A percentile compares a stretch with the other conserved stretches of the same genome.
These are phyloP conservation scores for Melanargia galathea DNA, from an alignment of 2,888 invertebrate genomes.

Conservation along the genomic window DNA sequence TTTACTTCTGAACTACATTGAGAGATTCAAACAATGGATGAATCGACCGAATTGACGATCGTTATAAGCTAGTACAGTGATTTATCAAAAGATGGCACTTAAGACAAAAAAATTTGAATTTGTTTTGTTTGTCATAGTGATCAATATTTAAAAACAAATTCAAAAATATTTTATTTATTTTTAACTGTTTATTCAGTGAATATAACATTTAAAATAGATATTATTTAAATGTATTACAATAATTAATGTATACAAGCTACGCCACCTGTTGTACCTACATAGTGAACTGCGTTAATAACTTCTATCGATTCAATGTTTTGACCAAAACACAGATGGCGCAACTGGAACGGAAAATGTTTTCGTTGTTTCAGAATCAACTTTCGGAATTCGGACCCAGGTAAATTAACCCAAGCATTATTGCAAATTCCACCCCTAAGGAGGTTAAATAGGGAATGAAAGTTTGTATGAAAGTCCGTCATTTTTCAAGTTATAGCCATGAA, in stretches of 20 bases:
- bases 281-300: not conserved
- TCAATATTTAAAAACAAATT: too few species aligned
- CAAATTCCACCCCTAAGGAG: too few species aligned
- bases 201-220: too few species aligned
- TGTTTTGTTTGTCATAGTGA: too few species aligned
- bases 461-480: too few species aligned
- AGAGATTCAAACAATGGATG: not conserved
- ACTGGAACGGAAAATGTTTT: too few species aligned
- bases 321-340: not conserved
- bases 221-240: too few species aligned
- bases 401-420: too few species aligned
- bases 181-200: not conserved
- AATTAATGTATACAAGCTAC: not conserved
- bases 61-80: not conserved
- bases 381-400: too few species aligned
- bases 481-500: too few species aligned
- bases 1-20: not conserved
- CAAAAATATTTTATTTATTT: too few species aligned
- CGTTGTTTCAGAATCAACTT: not conserved
- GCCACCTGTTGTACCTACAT: not conserved
- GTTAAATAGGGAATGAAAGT: too few species aligned
- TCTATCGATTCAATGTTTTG: constrained; percentile 2
- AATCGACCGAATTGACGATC: not conserved
- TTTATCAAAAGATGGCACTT: not conserved
- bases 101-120: not conserved